These are phyloP conservation scores for Orthosia cruda DNA, from an alignment of 2,888 invertebrate species.

Conservation along the genomic window DNA sequence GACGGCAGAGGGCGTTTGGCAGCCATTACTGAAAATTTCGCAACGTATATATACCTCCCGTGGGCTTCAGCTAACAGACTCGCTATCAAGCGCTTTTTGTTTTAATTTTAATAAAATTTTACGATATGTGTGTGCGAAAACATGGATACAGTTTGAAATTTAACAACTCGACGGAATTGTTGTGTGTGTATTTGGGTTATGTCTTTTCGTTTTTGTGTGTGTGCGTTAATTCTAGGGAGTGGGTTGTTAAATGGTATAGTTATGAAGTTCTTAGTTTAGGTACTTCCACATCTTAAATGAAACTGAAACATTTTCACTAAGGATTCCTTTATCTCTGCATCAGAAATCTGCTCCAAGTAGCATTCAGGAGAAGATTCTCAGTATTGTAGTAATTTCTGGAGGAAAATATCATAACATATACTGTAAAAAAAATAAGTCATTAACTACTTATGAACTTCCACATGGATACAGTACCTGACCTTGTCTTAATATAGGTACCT, in stretches of 20 bases:
- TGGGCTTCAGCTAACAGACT: slow-evolving; percentile 82
- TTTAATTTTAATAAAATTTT: slow-evolving; percentile 81
- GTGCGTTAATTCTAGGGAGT: slow-evolving; percentile 42
- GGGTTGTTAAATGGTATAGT: slow-evolving; percentile 47
- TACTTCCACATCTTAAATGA: slow-evolving; percentile 3
- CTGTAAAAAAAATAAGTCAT: slow-evolving; percentile 50
- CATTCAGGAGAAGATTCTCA: background rate
- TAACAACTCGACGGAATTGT: slow-evolving; percentile 62
- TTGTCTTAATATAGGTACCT: background rate
- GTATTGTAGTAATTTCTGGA: slow-evolving; percentile 31
- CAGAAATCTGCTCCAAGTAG: background rate
- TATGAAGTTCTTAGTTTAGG: slow-evolving; percentile 51
- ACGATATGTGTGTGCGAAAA: slow-evolving; percentile 70
- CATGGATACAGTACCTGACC: background rate
- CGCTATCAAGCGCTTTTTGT: slow-evolving; percentile 80
- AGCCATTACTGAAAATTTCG: slow-evolving; percentile 85
- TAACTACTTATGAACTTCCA: slow-evolving; percentile 18
- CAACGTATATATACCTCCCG: slow-evolving; percentile 81
- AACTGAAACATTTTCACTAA: background rate
- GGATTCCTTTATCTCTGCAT: background rate
- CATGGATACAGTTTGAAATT: slow-evolving; percentile 67
- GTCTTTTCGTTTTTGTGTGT: slow-evolving; percentile 22
- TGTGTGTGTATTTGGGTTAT: slow-evolving; percentile 18
- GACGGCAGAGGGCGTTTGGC: slow-evolving; percentile 77
- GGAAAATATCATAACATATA: slow-evolving; percentile 42